Base-by-base conservation (phyloP, 1,140 invertebrate genomes). In the Nymphalis io region DNA sequence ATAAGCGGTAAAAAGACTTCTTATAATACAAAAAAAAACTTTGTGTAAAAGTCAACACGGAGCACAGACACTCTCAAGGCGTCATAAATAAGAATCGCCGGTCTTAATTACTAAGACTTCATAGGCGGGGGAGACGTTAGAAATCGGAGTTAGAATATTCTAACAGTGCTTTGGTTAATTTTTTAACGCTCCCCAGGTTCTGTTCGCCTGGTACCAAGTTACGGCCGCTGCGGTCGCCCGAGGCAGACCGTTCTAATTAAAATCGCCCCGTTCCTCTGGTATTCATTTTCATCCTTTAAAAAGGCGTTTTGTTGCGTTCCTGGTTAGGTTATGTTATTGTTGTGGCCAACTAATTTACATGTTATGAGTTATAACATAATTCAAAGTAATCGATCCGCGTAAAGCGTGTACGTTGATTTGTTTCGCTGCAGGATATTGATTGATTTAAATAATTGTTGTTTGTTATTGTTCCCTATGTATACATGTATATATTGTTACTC, bases 281-380 rank as follows among this genome's bases (percentile, higher is more conserved):
- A 85, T 87, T 83, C 86, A 87, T 89, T 89, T 85, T 85, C 85
- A 88, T 89, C 84, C 80, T 88, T 55, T 88, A 84, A 82, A 85
- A 87, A 80, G 73, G 80, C 79, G 88, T 89, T 89, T 89, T 89
- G 88, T 87, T 87, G 75, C 75, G 69, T 75, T 79, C 77, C 79
- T 76, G 80, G 82, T 81, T 83, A 79, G 80, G 72, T 81, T 81
- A 76, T 77, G 81, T 84, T 84, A 88, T 88, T 88, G 81, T 87
- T 87, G 83, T 85, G 81, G 81, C 79, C 77, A 79, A 87, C 83
- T 89, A 86, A 91, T 91, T 89, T 88, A 89, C 84, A 91, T 89
- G 84, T 85, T 89, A 91, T 91, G 82, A 89, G 82, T 80, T 76
- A 75, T 79, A 79, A 81, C 78, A 76, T 73, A 72, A 79, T 76